Evolutionary conservation across 1,140 invertebrate species (phyloP), one percentile per base, ranked within the genome.

Genomic region (Pentalonia nigronervosa): DNA sequence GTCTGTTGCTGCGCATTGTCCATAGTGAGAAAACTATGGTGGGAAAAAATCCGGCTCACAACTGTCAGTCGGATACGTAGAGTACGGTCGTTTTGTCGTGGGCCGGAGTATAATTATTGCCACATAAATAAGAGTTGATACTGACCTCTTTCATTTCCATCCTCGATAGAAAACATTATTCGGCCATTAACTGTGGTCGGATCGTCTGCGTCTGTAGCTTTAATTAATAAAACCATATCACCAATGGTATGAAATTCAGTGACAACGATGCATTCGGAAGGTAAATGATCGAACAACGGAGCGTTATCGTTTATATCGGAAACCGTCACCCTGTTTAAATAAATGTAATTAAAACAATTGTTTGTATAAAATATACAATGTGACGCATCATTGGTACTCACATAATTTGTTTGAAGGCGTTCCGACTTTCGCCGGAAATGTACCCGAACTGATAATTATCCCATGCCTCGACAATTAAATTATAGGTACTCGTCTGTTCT

Each of bases 361-460:
- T 56, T 56, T 47, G n/a, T 34, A 2, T 50, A 34, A 48, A 53
- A 30, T 25, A 47, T 53, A 17, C 8, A 53, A n/a, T 89, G n/a
- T 50, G n/a, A 53, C 25, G 87, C 25, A 34, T 21, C n/a, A 41
- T 47, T 91, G 48, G 7, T 36, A 96, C 96, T 96, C 96, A 98
- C 97, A 97, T 97, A 76, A 99, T 97, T 95, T 98, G 98, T 95
- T 98, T 98, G 94, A 99, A 99, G 30, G 98, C 97, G 95, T 98
- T 98, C 92, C 98, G 96, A 94, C 98, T 98, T 95, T 99, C 98
- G 9, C 98, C 98, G 92, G 97, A 97, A n/a, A 97, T 96, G 95
- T 98, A 98, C 21, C 98, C 98, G 95, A 98, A 98, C 94, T 98
- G 98, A 95, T 98, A 99, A 95, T 99, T 99, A 95, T 99, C 98